Evolutionary conservation across 2,888 invertebrate genomes (phyloP), one percentile per base, ranked within the genome.

Genomic region (Meghimatium bilineatum): DNA sequence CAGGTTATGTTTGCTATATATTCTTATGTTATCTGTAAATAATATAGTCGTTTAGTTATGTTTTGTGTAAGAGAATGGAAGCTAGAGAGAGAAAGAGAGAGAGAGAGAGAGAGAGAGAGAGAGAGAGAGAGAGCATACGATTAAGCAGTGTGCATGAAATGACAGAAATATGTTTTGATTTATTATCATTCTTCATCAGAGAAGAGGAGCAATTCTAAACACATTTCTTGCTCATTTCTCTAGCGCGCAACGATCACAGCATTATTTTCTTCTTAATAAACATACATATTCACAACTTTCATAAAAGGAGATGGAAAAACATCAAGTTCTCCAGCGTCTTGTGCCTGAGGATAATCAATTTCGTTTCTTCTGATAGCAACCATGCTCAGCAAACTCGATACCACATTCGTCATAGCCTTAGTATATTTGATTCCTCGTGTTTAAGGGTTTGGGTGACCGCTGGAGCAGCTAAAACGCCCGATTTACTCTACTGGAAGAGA

Each of bases 391-490:
- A 74, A 74, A 74, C 72, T 44, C 49, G 72, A 74, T 74, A 52
- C 74, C 74, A 52, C 74, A 74, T 74, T 52, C 74, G 49, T 74
- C 74, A 74, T 74, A 74, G 74, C 52, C 52, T 74, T 20, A 49
- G 52, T 74, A 52, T 74, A 74, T 74, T 74, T 74, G 52, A 74
- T 74, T 74, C 52, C 32, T 74, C 32, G 74, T 52, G 74, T 52
- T 74, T 29, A 49, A 74, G 74, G 74, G 32, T 74, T 52, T 52
- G 52, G 52, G 20, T 32, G 52, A 74, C 52, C 74, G 52, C 44
- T 74, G 52, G 17, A 32, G 74, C 74, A 52, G 52, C 32, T 74
- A 74, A 74, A 52, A 52, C 52, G 52, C 20, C 29, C 52, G 32
- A 52, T 74, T 74, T 74, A 32, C 52, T 74, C 52, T 34, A 32